Percentiles rank a stretch among this genome's conserved stretches.
These are phyloP conservation scores for Calcarius lapponicus DNA, from an alignment of 2,797 vertebrate genomes.

Conservation along the genomic window DNA sequence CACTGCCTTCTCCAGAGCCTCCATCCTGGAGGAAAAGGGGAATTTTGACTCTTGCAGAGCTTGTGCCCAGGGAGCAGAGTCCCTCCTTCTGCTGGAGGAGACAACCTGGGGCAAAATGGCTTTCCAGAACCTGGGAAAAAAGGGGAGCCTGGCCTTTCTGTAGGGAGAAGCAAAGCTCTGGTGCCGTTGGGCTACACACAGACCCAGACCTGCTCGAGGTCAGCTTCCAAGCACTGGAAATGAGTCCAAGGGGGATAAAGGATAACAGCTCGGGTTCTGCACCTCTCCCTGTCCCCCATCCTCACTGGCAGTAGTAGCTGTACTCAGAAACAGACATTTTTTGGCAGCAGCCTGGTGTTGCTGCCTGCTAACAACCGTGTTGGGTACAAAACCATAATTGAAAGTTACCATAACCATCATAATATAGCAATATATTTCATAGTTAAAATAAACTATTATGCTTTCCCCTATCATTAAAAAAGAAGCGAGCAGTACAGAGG, in stretches of 20 bases:
- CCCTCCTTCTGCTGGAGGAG: background rate
- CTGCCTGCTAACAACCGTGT: conserved; percentile 37
- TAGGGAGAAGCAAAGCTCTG: background rate
- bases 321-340: conserved; percentile 75
- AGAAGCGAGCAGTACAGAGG: conserved; percentile 74
- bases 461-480: conserved; percentile 76
- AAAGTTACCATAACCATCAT: conserved; percentile 77
- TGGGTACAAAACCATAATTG: conserved; percentile 71
- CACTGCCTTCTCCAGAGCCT: background rate
- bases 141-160: background rate
- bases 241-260: background rate
- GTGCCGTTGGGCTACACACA: rapidly evolving
- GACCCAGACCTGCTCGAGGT: background rate
- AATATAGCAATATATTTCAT: conserved; percentile 81
- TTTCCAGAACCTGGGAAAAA: conserved; percentile 27
- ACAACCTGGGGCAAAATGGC: background rate
- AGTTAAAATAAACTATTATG: conserved; percentile 82
- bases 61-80: background rate
- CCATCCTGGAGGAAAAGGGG: background rate
- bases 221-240: background rate
- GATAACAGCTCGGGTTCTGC: background rate
- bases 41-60: background rate
- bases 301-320: conserved; percentile 19
- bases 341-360: conserved; percentile 5
- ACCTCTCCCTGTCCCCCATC: background rate